Evolutionary conservation across 2,888 invertebrate species (phyloP).

Genomic region (Folsomia manolachei): DNA sequence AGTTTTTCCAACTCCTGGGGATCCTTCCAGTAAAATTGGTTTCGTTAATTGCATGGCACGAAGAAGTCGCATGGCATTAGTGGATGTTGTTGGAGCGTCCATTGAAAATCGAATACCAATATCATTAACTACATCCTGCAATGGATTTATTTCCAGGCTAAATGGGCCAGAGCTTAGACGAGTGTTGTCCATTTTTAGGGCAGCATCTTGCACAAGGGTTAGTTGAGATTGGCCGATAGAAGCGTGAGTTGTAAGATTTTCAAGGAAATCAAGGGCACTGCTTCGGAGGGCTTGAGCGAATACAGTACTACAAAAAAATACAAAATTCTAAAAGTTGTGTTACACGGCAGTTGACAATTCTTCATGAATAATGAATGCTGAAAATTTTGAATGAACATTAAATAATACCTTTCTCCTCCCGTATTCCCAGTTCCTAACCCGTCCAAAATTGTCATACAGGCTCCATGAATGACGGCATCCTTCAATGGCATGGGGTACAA

Average conservation of each 20-base stretch:
- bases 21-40: constrained; percentile 91
- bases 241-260: neutral
- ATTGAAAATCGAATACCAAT: constrained; percentile 63
- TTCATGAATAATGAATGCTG: no score
- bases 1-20: constrained; percentile 98
- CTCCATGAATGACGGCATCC: constrained; percentile 79
- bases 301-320: neutral
- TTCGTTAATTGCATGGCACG: constrained; percentile 79
- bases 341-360: no score
- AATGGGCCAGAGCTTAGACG: constrained; percentile 29
- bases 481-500: constrained; percentile 57
- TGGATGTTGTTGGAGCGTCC: constrained; percentile 71
- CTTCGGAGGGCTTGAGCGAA: neutral
- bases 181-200: neutral
- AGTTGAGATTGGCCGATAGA: neutral
- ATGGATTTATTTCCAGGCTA: constrained; percentile 27
- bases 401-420: constrained; percentile 66
- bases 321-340: no score
- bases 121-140: neutral
- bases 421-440: constrained; percentile 82
- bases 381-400: no score
- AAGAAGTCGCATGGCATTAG: constrained; percentile 78
- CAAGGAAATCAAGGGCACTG: constrained; percentile 10
- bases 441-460: constrained; percentile 85
- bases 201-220: neutral